Percentiles rank a stretch among this genome's conserved stretches.
Conservation (phyloP, 2,113 vertebrate genomes). For the Chaenocephalus aceratus region DNA sequence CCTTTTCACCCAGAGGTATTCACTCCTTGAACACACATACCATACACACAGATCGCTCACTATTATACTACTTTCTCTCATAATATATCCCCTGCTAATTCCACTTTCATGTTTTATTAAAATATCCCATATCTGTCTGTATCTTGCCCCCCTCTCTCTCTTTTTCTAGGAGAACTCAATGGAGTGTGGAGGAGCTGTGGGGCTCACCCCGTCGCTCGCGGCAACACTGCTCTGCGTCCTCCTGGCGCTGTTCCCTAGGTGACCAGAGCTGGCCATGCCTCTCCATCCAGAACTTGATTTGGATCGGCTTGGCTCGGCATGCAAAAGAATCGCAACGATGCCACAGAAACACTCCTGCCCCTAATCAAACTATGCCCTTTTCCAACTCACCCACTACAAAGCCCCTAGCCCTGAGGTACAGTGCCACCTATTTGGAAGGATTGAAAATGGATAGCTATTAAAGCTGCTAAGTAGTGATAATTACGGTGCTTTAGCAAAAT, state of each 20-base stretch:
- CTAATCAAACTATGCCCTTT: conserved; percentile 54
- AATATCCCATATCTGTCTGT: conserved; percentile 5
- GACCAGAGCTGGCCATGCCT: conserved; percentile 84
- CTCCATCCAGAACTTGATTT: conserved; percentile 81
- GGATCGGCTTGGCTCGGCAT: conserved; percentile 85
- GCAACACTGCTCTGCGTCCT: conserved; percentile 71
- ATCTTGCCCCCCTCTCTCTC: not conserved
- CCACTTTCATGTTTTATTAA: conserved; percentile 18
- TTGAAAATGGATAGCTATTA: conserved; percentile 24
- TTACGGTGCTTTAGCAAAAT: conserved; percentile 67
- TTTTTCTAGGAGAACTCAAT: conserved; percentile 83
- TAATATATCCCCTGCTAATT: not conserved
- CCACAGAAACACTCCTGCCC: conserved; percentile 80
- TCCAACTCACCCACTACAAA: conserved; percentile 55
- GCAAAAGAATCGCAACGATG: conserved; percentile 87
- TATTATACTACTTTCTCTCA: not conserved
- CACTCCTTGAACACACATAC: not conserved
- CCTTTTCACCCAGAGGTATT: conserved; percentile 95
- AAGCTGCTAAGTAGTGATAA: conserved; percentile 51
- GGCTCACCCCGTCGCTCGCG: conserved; percentile 61
- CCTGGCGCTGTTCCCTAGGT: conserved; percentile 84
- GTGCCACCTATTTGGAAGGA: conserved; percentile 50
- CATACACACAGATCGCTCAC: not conserved
- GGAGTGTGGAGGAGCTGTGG: conserved; percentile 81
- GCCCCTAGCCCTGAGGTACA: conserved; percentile 47